Base-by-base conservation (phyloP, 1,140 invertebrate genomes). In the Cheumatopsyche charites region DNA sequence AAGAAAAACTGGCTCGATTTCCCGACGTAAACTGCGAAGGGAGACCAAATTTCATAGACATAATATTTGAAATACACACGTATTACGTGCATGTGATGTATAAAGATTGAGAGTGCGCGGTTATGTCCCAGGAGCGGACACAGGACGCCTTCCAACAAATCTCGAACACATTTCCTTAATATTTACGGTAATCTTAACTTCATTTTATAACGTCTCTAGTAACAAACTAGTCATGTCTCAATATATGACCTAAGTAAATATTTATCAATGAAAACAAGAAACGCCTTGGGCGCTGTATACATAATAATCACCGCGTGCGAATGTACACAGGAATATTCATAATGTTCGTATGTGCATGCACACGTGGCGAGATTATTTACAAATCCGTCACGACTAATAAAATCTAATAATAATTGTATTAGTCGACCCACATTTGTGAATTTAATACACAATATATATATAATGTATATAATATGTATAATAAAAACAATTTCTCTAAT, bases 221-320 rank as follows among this genome's bases (percentile, higher is more conserved):
- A 75, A 75, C 74, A 75, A 75, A 75, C 74, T 75, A 75, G 65
- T 75, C 66, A 75, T 75, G 68, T 74, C 58, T 73, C 71, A 72
- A 70, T 70, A 75, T 75, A 75, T 75, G 61, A 72, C 71, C 73
- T 75, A 75, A 58, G 67, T 74, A 75, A 70, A 75, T 75, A 72
- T 75, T 72, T 66, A 45, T 75, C 67, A 71, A 70, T 75, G 73
- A 72, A 75, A 75, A 69, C 73, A 75, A 71, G 69, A 70, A 66
- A 66, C 66, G 45, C 55, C 67, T 23, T 45, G 21, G 25, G 67
- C 62, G 65, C 62, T 66, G 63, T 66, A 66, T 66, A 66, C 63
- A 66, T 25, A 66, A 36, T 36, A 36, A 36, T 9, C 29, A 9
- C n/a, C n/a, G n/a, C n/a, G n/a, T 62, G 29, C 58, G 25, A 26